Base-by-base conservation (phyloP, 2,797 vertebrate genomes). In the Acipenser transmontanus region DNA sequence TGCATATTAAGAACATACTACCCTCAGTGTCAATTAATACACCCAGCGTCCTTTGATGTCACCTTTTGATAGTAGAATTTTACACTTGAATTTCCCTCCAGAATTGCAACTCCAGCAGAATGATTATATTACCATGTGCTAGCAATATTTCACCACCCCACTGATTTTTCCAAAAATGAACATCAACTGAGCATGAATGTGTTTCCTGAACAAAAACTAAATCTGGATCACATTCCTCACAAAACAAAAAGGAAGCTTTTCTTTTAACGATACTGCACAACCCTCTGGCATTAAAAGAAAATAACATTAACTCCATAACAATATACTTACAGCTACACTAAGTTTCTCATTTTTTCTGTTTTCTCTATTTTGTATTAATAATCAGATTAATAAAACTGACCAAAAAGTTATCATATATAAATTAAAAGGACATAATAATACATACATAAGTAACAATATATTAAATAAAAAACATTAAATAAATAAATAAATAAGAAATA, bases 181-280 rank as follows among this genome's bases (percentile, higher is more conserved):
- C 59, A 34, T 67, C 59, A 7, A 11, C 7, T 54, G 14, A 20
- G 47, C 14, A 10, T 4, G 50, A 17, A 47, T 56, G 63, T 52
- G 66, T 51, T 67, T 67, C 59, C 20, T 67, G 66, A 34, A 67
- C 47, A 52, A 62, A 67, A 62, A n/a, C 34, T 61, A 67, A 67
- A 52, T 67, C 59, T 6, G 66, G 59, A 62, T 50, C 6, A 50
- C 51, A 13, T 1, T 50, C 11, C 54, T 52, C 52, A 49, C 59
- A 67, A 12, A 51, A 54, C 49, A 67, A 50, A 47, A 62, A 52
- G 5, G 47, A 51, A 52, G 20, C 47, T 49, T 66, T 66, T 47
- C 34, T 59, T 8, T 66, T 66, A n/a, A 59, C 12, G 8, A 59
- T 8, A 8, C 50, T 47, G 8, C 54, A 4, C 2, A 66, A 57